These are phyloP conservation scores for Megaptera novaeangliae DNA, from an alignment of 2,113 vertebrate genomes.

Conservation along the genomic window DNA sequence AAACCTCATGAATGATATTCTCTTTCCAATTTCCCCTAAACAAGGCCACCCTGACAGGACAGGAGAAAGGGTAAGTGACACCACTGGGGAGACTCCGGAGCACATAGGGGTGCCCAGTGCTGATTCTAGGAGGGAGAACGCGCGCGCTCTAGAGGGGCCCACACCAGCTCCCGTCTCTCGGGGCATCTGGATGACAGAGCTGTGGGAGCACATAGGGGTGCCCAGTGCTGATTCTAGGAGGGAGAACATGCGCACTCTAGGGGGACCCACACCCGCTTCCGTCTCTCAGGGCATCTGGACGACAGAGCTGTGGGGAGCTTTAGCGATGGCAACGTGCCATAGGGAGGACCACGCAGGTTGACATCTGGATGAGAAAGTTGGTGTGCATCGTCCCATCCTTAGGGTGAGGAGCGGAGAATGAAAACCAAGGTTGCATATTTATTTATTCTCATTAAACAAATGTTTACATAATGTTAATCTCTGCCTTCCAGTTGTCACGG, in stretches of 20 bases:
- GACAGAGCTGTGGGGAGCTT: neutral
- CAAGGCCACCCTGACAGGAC: neutral
- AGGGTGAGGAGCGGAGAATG: neutral
- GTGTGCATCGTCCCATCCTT: neutral
- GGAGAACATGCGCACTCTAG: fast-evolving
- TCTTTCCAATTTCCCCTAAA: neutral
- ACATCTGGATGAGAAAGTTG: neutral
- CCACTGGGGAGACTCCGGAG: neutral
- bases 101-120: fast-evolving
- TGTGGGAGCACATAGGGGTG: too few relatives aligned
- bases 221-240: fast-evolving
- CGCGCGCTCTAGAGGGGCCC: neutral
- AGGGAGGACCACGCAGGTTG: too few relatives aligned
- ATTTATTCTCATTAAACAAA: neutral
- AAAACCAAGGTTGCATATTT: too few relatives aligned
- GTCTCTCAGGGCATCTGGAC: too few relatives aligned
- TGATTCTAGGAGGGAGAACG: neutral
- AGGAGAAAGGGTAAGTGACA: neutral
- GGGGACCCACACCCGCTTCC: neutral
- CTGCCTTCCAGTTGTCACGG: neutral
- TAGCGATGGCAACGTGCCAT: fast-evolving
- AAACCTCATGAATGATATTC: neutral
- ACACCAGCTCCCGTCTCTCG: too few relatives aligned
- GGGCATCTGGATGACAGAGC: too few relatives aligned
- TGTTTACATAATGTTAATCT: neutral